Conservation (phyloP, 2,797 vertebrate species). For the Pitangus sulphuratus region DNA sequence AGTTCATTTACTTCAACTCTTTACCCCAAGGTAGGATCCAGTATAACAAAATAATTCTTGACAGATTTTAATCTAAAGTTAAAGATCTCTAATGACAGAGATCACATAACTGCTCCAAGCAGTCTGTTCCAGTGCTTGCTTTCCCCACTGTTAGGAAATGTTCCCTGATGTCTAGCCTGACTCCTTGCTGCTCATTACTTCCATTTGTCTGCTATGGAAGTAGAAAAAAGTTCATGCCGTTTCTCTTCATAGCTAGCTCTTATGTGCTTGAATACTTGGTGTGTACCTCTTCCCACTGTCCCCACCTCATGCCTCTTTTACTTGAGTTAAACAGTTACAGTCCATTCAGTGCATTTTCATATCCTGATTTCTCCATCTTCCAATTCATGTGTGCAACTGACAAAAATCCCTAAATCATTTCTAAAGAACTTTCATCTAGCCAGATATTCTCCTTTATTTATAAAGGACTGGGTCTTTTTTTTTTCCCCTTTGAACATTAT, state of each 20-base stretch:
- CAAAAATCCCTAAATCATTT: not conserved
- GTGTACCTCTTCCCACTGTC: not conserved
- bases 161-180: not conserved
- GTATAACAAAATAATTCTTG: not conserved
- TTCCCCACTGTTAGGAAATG: not conserved
- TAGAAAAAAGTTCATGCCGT: not conserved
- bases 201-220: not conserved
- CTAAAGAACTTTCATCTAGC: not conserved
- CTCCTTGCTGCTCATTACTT: constrained; percentile 11
- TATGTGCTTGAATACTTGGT: not conserved
- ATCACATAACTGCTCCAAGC: constrained; percentile 4
- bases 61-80: constrained; percentile 27
- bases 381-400: not conserved
- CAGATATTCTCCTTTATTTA: not conserved
- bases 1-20: not conserved
- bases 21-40: not conserved
- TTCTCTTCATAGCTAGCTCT: not conserved
- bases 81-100: constrained; percentile 24
- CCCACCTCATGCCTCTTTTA: not conserved
- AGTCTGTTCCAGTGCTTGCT: not conserved
- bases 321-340: not conserved
- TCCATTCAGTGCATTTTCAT: not conserved
- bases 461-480: not conserved
- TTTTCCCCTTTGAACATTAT: not conserved
- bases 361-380: not conserved